Base-by-base conservation (phyloP, 2,797 vertebrate genomes). In the Rhodeus uyekii region DNA sequence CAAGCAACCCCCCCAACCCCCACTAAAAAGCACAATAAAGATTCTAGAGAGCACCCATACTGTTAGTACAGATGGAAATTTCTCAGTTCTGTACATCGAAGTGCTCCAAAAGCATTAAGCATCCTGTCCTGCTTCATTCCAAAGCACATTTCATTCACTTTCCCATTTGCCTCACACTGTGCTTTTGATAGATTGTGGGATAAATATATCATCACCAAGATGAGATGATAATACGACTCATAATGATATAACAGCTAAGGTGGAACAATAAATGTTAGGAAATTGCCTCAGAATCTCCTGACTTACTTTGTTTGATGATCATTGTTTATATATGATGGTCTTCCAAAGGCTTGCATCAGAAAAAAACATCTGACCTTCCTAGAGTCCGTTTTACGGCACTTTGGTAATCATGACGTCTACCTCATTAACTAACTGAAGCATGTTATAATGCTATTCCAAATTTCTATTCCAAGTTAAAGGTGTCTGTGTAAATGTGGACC, bases 161-260 rank as follows among this genome's bases (percentile, higher is more conserved):
- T 74, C 76, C 86, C 81, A 91, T 91, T 91, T 91, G 87, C 86
- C 83, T 88, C 88, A 78, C 78, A 84, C 83, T 84, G 86, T 80
- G 78, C 61, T 60, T 77, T 42, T 76, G 86, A 89, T 83, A 36
- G 50, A 64, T 65, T 24, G 77, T 44, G 72, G 64, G 88, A 86
- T 65, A 80, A 76, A 84, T 76, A 79, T 38, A 48, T 77, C 34
- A 60, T 71, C 74, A 42, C 75, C 38, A 58, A 32, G 46, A 81
- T 29, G 16, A 73, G 53, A 76, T 29, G 34, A 78, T 79, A 34
- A 79, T 65, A 42, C 19, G 63, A 84, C 87, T 80, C 60, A 83
- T 84, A 78, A 83, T 68, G 78, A 61, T 55, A 63, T 55, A 60
- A 58, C 58, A 76, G 48, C 46, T 55, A 69, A 69, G 63, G 34